Base-by-base conservation (phyloP, 2,113 vertebrate species). In the Columba janthina region DNA sequence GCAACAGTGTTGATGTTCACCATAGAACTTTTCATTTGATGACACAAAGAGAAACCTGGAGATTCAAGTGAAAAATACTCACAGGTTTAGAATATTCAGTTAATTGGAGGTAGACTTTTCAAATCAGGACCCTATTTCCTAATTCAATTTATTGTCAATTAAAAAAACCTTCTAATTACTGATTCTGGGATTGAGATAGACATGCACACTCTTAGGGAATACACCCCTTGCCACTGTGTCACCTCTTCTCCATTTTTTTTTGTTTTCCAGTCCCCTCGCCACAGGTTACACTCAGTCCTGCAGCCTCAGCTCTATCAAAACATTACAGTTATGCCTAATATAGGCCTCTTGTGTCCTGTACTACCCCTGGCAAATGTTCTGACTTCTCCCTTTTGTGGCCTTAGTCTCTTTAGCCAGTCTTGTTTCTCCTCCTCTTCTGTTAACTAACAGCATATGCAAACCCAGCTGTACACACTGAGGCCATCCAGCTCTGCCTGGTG, bases 231-330 rank as follows among this genome's bases (percentile, higher is more conserved):
- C 17, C 12, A 82, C 25, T 83, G 7, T 71, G 44, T 64, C 72
- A 56, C 6, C 15, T 79, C 48, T 67, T 79, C 14, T 61, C 5
- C 8, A 15, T 28, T 31, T 18, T 40, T 48, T 38, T 42, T 36
- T 25, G 5, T 36, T 76, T 29, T 69, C 17, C 26, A 29, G 0
- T 73, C 8, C 1, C 14, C 10, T 70, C 1, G 1, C 58, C 5
- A 18, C 38, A 46, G 16, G 4, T 74, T 34, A 34, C 5, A 7
- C 24, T 76, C 6, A 24, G 51, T 88, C 22, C 65, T 77, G 28
- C 34, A 65, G 19, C 42, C 5, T 15, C 29, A 8, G 7, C 6
- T 4, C 4, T 6, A 10, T 50, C 26, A 69, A 91, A 46, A 28
- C 8, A 56, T 87, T 48, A 28, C 32, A 21, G 0, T 87, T 46